A percentile compares a stretch with the other conserved stretches of the same genome.
Evolutionary conservation across 1,140 invertebrate species (phyloP).

Genomic region (Pseudomyrmex concolor): DNA sequence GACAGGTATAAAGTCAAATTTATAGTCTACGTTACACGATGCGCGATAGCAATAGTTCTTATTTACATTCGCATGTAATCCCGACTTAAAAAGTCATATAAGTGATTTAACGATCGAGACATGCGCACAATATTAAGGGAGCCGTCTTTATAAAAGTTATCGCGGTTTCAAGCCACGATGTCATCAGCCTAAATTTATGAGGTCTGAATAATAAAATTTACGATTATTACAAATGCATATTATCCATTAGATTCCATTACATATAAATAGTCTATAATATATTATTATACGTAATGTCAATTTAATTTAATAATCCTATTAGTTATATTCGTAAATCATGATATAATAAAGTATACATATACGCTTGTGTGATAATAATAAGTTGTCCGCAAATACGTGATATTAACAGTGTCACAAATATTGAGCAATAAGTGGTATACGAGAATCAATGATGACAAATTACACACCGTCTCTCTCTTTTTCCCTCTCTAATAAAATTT

Average conservation of each 20-base stretch:
- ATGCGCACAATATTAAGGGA: slow-evolving; percentile 8
- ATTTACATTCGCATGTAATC: slow-evolving; percentile 41
- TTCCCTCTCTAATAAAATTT: slow-evolving; percentile 16
- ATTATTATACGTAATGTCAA: slow-evolving; percentile 6
- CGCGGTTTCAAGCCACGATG: slow-evolving; percentile 10
- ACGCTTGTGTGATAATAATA: background rate
- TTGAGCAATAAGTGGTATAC: slow-evolving; percentile 1
- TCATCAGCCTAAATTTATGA: slow-evolving; percentile 44
- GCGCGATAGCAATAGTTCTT: slow-evolving; percentile 21
- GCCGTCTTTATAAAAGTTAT: slow-evolving; percentile 38
- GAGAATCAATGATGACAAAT: background rate
- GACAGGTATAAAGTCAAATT: slow-evolving; percentile 50
- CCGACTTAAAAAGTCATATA: slow-evolving; percentile 29
- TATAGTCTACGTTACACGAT: slow-evolving; percentile 35
- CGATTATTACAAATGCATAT: slow-evolving; percentile 17
- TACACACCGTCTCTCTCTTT: slow-evolving; percentile 2
- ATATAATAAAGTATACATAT: background rate
- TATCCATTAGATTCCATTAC: background rate
- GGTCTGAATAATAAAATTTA: slow-evolving; percentile 32
- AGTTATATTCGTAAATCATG: slow-evolving; percentile 11
- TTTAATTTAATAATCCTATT: slow-evolving; percentile 24
- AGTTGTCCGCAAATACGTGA: background rate
- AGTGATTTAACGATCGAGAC: slow-evolving; percentile 48
- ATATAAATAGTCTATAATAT: too few species aligned
- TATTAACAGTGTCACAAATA: slow-evolving; percentile 4